Evolutionary conservation across 2,797 vertebrate species (phyloP).

Genomic region (Novumbra hubbsi): DNA sequence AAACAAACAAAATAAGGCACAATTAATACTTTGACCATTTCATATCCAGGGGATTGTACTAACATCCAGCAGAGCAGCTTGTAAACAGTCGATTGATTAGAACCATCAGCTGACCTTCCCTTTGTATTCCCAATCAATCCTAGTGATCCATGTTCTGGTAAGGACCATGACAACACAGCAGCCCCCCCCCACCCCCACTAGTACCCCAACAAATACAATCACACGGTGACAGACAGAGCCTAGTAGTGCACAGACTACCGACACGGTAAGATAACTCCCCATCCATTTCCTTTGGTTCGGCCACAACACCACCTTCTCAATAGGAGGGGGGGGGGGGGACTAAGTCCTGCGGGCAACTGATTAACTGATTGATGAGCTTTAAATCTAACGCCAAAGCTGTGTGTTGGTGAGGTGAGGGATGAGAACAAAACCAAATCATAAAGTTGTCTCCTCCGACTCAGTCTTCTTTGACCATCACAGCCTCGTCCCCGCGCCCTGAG

Average conservation of each 20-base stretch:
- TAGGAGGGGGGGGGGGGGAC: not conserved
- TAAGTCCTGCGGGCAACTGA: slow-evolving; percentile 7
- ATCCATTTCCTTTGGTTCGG: slow-evolving; percentile 43
- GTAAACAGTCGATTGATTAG: slow-evolving; percentile 72
- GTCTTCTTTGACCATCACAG: slow-evolving; percentile 40
- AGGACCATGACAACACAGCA: slow-evolving; percentile 38
- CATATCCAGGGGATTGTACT: slow-evolving; percentile 60
- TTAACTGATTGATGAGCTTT: slow-evolving; percentile 50
- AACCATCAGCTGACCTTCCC: slow-evolving; percentile 64
- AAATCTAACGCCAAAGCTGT: slow-evolving; percentile 60
- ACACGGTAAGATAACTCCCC: slow-evolving; percentile 53
- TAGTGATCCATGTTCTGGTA: slow-evolving; percentile 57
- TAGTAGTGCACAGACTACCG: slow-evolving; percentile 73
- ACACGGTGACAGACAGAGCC: slow-evolving; percentile 63
- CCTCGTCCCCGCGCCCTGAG: slow-evolving; percentile 20
- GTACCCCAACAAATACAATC: slow-evolving; percentile 65
- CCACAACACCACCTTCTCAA: slow-evolving; percentile 44
- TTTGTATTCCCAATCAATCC: slow-evolving; percentile 66
- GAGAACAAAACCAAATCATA: slow-evolving; percentile 35
- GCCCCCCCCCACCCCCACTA: slow-evolving; percentile 19
- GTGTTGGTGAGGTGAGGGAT: slow-evolving; percentile 35
- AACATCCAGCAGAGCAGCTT: slow-evolving; percentile 76
- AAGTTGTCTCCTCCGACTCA: slow-evolving; percentile 33
- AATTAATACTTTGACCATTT: slow-evolving; percentile 86
- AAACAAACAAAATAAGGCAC: slow-evolving; percentile 97